Base-by-base conservation (phyloP, 2,797 vertebrate species). In the Gambelia wislizenii region DNA sequence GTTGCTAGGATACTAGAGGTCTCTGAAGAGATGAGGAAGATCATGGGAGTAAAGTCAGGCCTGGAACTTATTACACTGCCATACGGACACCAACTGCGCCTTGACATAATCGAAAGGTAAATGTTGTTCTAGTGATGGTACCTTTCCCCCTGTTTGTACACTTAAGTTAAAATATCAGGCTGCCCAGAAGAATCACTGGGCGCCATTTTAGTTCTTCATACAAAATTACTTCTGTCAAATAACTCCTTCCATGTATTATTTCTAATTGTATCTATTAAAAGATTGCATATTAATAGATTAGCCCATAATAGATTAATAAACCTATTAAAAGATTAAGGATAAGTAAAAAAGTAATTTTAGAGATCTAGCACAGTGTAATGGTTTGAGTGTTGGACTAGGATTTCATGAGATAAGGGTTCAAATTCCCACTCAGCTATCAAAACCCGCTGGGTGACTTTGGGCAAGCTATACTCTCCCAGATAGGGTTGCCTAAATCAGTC, bases 101-200 rank as follows among this genome's bases (percentile, higher is more conserved):
- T 98, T 91, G 99, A 99, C 96, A 97, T 99, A 85, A 98, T 99
- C 89, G 99, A 99, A 96, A 98, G 99, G 99, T 99, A 97, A 97
- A 93, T 47, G 6, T 70, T 89, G 8, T 69, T 89, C 72, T 89
- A 14, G 3, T 54, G 91, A 44, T 64, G 85, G 72, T 70, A 75
- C 49, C 7, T 49, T 14, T 0, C 52, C 77, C 14, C 0, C 33
- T 70, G 56, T 85, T 74, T 70, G 12, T 80, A 36, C 87, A 86
- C 33, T 79, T 9, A 20, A 33, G 52, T 72, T 54, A 33, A 44
- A 59, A 56, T 61, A 30, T n/a, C 8, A 20, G 10, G 22, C 44
- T 81, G 67, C 44, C 27, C 2, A 5, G 42, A 27, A n/a, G 59
- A 16, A 42, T 49, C 16, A 49, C 25, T 44, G n/a, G 54, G 42